Percentiles rank a stretch among this genome's conserved stretches.
phyloP scores from a whole-genome alignment of 2,797 vertebrate species.

The Amazonetta brasiliensis region DNA sequence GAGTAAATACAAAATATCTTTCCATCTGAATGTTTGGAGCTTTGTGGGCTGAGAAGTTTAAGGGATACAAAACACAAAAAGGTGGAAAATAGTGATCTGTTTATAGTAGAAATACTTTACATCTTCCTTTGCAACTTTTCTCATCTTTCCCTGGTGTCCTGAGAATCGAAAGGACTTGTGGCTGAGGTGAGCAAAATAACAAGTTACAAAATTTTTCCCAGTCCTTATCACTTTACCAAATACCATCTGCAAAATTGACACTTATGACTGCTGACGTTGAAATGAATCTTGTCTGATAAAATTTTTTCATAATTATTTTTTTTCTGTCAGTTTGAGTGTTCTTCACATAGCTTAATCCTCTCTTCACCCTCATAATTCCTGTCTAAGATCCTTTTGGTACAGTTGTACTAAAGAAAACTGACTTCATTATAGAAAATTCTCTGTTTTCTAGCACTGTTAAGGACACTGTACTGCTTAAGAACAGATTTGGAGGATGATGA shows the following conservation, averaged over 20 bases:
- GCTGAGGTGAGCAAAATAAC: not conserved
- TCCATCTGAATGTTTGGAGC: not conserved
- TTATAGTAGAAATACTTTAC: not conserved
- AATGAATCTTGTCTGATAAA: not conserved
- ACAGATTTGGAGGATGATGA: not conserved
- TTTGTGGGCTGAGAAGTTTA: not conserved
- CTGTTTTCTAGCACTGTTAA: not conserved
- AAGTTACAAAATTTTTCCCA: not conserved
- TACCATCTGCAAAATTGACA: not conserved
- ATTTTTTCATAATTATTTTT: not conserved
- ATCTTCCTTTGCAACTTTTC: not conserved
- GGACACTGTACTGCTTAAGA: not conserved
- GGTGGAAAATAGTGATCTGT: not conserved
- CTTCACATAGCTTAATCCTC: not conserved
- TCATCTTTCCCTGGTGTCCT: not conserved
- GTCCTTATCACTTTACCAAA: not conserved
- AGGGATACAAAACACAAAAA: not conserved
- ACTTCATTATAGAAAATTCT: not conserved
- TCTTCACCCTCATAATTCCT: not conserved
- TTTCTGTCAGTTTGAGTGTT: not conserved
- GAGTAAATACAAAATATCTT: not conserved
- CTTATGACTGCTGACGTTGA: rapidly evolving
- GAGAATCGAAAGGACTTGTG: not conserved
- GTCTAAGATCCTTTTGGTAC: not conserved
- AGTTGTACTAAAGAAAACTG: not conserved